These are phyloP conservation scores for Columba janthina DNA, from an alignment of 2,113 vertebrate species.

Conservation along the genomic window DNA sequence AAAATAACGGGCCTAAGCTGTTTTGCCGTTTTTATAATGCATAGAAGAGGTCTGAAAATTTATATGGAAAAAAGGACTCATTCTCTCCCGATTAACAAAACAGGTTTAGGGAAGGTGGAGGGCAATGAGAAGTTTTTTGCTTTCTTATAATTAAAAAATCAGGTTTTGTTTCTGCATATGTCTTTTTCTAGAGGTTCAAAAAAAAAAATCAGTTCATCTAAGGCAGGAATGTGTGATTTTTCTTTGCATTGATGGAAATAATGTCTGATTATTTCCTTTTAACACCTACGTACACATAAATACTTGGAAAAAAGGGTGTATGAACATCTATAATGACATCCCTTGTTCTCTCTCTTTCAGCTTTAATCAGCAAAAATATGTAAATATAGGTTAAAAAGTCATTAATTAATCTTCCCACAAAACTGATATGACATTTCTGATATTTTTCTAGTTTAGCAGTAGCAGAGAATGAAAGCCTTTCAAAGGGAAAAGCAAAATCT, in stretches of 20 bases:
- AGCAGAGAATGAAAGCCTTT: not conserved
- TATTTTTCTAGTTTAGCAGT: not conserved
- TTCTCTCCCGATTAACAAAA: not conserved
- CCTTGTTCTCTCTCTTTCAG: not conserved
- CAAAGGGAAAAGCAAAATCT: not conserved
- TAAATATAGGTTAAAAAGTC: not conserved
- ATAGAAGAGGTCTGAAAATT: not conserved
- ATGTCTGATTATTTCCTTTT: not conserved
- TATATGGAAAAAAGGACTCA: rapidly evolving
- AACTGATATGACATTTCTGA: not conserved
- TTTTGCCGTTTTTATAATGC: not conserved
- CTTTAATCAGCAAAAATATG: not conserved
- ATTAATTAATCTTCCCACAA: not conserved
- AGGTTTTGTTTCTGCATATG: not conserved
- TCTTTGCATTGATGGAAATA: not conserved
- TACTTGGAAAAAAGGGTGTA: not conserved
- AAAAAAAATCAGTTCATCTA: not conserved
- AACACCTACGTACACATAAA: not conserved
- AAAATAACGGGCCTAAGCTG: not conserved
- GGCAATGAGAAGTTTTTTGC: not conserved
- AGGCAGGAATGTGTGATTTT: not conserved
- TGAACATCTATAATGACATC: not conserved
- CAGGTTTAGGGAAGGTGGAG: not conserved
- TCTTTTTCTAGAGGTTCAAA: not conserved
- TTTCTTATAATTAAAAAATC: not conserved